Evolutionary conservation across 1,140 invertebrate genomes (phyloP).

Genomic region (Drosophila sproati): DNA sequence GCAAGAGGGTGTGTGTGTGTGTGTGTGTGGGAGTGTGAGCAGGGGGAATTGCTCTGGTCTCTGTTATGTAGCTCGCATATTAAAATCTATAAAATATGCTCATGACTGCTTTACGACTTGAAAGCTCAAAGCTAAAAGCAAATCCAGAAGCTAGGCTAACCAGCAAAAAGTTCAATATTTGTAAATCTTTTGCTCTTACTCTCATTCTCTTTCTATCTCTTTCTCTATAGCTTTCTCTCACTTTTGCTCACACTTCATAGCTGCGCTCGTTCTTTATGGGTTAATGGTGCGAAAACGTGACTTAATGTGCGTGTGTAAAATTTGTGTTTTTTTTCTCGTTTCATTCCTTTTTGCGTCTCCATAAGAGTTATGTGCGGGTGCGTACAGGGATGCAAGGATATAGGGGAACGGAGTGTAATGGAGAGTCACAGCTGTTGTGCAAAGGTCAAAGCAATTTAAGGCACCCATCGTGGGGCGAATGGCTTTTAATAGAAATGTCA

Average conservation of each 20-base stretch:
- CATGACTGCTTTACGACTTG: constrained; percentile 79
- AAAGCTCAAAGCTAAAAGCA: constrained; percentile 65
- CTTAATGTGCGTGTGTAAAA: constrained; percentile 82
- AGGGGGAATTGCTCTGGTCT: background rate
- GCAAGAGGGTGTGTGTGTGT: background rate
- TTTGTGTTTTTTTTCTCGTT: constrained; percentile 54
- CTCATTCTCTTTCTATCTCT: constrained; percentile 17
- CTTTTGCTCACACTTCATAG: constrained; percentile 20
- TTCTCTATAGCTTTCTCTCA: constrained; percentile 3
- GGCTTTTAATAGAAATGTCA: constrained; percentile 83
- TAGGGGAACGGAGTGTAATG: constrained; percentile 27
- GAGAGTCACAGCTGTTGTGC: constrained; percentile 69
- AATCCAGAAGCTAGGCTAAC: constrained; percentile 42
- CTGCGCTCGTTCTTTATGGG: constrained; percentile 78
- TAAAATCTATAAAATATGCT: constrained; percentile 84
- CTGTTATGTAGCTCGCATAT: constrained; percentile 76
- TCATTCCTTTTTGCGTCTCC: constrained; percentile 25
- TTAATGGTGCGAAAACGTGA: constrained; percentile 85
- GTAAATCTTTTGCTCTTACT: constrained; percentile 69
- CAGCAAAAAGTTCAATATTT: constrained; percentile 81
- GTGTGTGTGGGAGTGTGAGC: background rate
- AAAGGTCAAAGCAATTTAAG: constrained; percentile 84
- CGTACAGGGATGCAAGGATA: constrained; percentile 13
- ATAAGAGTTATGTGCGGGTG: constrained; percentile 68
- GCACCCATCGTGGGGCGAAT: constrained; percentile 52